Conservation (phyloP, 2,113 vertebrate genomes). For the Lipotes vexillifer region DNA sequence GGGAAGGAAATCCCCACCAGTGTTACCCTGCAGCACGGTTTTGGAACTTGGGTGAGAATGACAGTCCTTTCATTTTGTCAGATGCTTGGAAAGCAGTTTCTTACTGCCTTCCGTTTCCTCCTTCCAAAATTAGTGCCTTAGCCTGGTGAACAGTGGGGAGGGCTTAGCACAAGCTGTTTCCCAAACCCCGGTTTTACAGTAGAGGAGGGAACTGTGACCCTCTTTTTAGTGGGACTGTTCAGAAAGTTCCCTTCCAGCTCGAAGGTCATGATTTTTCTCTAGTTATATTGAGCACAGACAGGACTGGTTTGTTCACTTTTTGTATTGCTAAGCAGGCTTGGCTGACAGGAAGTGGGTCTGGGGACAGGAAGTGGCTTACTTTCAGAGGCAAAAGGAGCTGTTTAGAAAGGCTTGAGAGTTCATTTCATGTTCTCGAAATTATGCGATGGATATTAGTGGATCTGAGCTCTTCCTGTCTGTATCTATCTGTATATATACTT, state of each 20-base stretch:
- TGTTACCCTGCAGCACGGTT: neutral
- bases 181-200: neutral
- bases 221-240: neutral
- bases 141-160: neutral
- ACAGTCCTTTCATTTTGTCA: neutral
- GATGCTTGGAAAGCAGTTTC: neutral
- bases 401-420: neutral
- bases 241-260: neutral
- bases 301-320: conserved; percentile 11
- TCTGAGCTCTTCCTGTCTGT: neutral
- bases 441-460: neutral
- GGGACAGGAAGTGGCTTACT: conserved; percentile 45
- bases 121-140: neutral
- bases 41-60: neutral
- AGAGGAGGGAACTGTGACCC: neutral
- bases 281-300: neutral
- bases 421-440: neutral
- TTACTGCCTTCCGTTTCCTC: neutral
- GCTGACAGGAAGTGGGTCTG: conserved; percentile 59
- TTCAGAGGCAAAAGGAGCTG: neutral
- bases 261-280: neutral
- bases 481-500: neutral
- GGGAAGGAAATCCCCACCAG: neutral
- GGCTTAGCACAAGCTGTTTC: neutral
- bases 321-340: neutral